Evolutionary conservation across 2,888 invertebrate species (phyloP).

Genomic region (Scrobipalpa costella): DNA sequence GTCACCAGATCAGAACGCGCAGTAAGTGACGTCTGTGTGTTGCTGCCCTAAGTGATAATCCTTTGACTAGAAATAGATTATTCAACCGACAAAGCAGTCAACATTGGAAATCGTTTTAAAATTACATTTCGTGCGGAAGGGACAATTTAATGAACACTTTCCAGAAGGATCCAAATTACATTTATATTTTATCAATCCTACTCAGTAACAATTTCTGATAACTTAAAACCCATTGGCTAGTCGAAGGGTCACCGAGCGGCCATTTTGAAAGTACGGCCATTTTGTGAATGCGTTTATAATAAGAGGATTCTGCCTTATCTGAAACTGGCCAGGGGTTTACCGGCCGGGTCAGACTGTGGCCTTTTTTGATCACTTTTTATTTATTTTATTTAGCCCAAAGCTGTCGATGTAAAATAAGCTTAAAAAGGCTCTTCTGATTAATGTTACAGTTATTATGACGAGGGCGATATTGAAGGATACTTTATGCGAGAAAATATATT

Average conservation of each 20-base stretch:
- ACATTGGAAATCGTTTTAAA: not conserved
- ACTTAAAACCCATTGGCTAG: not conserved
- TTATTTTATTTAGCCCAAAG: slow-evolving; percentile 17
- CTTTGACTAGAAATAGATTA: no score
- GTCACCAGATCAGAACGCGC: no score
- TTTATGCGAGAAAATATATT: not conserved
- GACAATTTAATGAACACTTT: not conserved
- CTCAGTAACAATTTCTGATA: not conserved
- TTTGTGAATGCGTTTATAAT: slow-evolving; percentile 34
- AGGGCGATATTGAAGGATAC: not conserved
- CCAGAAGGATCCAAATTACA: slow-evolving; percentile 3
- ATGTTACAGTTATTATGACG: not conserved
- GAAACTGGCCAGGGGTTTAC: slow-evolving; percentile 40
- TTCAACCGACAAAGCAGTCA: not conserved
- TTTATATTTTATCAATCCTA: not conserved
- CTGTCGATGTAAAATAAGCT: slow-evolving; percentile 33
- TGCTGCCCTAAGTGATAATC: no score
- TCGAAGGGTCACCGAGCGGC: not conserved
- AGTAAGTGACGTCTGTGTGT: no score
- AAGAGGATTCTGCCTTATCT: slow-evolving; percentile 40
- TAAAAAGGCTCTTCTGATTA: slow-evolving; percentile 16
- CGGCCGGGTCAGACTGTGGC: slow-evolving; percentile 37
- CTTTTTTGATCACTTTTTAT: slow-evolving; percentile 22
- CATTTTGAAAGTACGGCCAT: not conserved
- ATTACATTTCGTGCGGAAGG: not conserved